Conservation (phyloP, 53 echinoderm and acorn worm genomes). For the Astropecten irregularis region DNA sequence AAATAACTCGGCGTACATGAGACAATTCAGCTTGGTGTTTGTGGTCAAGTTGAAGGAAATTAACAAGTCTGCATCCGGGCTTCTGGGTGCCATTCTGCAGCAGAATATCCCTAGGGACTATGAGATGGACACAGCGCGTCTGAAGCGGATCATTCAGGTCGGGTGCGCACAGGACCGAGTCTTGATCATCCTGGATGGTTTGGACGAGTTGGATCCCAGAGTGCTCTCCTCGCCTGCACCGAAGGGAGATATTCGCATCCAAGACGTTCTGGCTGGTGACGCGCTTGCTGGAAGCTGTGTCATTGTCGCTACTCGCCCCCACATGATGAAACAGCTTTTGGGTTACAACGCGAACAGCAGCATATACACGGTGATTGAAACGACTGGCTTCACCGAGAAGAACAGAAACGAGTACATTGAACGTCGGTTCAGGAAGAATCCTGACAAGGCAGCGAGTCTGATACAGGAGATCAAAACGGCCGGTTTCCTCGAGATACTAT, state of each 20-base stretch:
- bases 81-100: not conserved
- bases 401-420: slow-evolving; percentile 14
- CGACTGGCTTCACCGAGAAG: slow-evolving; percentile 3
- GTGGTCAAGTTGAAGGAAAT: slow-evolving; percentile 13
- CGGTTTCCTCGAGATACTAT: not conserved
- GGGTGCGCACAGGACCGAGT: not conserved
- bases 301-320: slow-evolving; percentile 31
- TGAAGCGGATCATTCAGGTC: not conserved
- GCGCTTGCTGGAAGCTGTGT: not conserved
- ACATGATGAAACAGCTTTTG: slow-evolving; percentile 9
- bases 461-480: not conserved
- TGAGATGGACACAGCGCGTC: not conserved
- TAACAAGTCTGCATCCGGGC: not conserved
- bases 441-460: not conserved
- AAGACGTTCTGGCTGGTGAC: not conserved
- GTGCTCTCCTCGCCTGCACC: not conserved
- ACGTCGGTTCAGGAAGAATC: not conserved
- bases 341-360: not conserved
- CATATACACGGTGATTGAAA: not conserved
- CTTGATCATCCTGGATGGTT: slow-evolving; percentile 29
- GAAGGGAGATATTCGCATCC: not conserved
- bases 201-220: not conserved
- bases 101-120: not conserved
- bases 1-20: not conserved
- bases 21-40: slow-evolving; percentile 11